Base-by-base conservation (phyloP, 2,797 vertebrate species). In the Spinibarbus caldwelli region DNA sequence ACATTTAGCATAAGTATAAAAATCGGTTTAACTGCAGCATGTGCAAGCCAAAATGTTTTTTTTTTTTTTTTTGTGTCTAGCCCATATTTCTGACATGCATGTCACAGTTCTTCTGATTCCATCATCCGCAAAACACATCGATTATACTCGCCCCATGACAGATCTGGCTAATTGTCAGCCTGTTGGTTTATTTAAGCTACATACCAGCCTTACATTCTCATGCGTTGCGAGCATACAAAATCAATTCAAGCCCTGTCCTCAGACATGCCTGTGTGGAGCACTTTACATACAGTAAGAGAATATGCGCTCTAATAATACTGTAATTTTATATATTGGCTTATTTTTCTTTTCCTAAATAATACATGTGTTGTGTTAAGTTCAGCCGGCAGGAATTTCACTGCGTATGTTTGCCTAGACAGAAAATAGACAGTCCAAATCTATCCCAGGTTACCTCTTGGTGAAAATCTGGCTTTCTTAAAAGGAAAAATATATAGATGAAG, bases 361-460 rank as follows among this genome's bases (percentile, higher is more conserved):
- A 90, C 92, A 89, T 89, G 91, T 93, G 94, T 94, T 92, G 90
- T 87, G 86, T 92, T 90, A 90, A 89, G 83, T 92, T 91, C 89
- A 83, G 78, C 47, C 89, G 86, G 90, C 92, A 92, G 89, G 87
- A 89, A 88, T 66, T 89, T 86, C 85, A 89, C 86, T 88, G 81
- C 89, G 90, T 90, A 90, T 92, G 91, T 89, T 77, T 87, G 89
- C 91, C 92, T 93, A 93, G 93, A 94, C 91, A 88, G 36, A 76
- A 92, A 94, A 95, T 92, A 94, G 91, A 94, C 91, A 85, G 38
- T 87, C 84, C 89, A 93, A 95, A 94, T 94, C 85, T 87, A 93
- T 93, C 85, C 93, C 92, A 92, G 90, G 86, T 89, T 91, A 87
- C 86, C 82, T 89, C 88, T 87, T 87, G 86, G 89, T 83, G 90